These are phyloP conservation scores for Halocynthia roretzi DNA, from an alignment of 23 tunicate species.

Conservation along the genomic window DNA sequence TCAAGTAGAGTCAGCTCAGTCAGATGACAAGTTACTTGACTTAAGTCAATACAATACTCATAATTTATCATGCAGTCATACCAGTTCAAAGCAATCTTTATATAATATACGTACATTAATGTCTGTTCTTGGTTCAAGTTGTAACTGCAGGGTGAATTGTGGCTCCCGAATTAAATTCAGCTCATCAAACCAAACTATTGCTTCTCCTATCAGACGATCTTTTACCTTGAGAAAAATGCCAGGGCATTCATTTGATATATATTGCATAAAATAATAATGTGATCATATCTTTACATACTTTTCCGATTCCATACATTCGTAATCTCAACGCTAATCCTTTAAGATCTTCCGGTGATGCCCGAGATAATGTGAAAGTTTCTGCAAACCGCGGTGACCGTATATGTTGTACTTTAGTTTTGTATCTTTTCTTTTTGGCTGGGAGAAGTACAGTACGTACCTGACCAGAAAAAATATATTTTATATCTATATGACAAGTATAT, in stretches of 20 bases:
- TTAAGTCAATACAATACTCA: too few relatives aligned
- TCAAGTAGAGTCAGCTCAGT: too few relatives aligned
- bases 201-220: conserved; percentile 97
- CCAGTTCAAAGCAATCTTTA: too few relatives aligned
- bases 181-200: conserved; percentile 83
- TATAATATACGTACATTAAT: conserved; percentile 46
- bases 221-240: conserved; percentile 29
- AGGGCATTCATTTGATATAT: too few relatives aligned
- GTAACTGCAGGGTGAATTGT: conserved; percentile 77
- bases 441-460: conserved; percentile 85
- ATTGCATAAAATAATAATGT: too few relatives aligned
- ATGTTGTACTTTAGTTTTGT: conserved; percentile 98
- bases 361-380: conserved; percentile 78
- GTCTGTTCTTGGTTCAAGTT: conserved; percentile 79
- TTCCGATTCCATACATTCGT: conserved; percentile 95
- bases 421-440: conserved; percentile 87
- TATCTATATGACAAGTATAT: background rate
- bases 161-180: conserved; percentile 79
- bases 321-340: conserved; percentile 66
- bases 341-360: conserved; percentile 79
- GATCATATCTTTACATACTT: conserved; percentile 23
- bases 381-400: conserved; percentile 76
- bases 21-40: too few relatives aligned
- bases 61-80: too few relatives aligned
- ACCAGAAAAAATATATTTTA: background rate